Evolutionary conservation across 2,113 vertebrate genomes (phyloP), one percentile per base, ranked within the genome.

Genomic region (Trematomus loennbergii): DNA sequence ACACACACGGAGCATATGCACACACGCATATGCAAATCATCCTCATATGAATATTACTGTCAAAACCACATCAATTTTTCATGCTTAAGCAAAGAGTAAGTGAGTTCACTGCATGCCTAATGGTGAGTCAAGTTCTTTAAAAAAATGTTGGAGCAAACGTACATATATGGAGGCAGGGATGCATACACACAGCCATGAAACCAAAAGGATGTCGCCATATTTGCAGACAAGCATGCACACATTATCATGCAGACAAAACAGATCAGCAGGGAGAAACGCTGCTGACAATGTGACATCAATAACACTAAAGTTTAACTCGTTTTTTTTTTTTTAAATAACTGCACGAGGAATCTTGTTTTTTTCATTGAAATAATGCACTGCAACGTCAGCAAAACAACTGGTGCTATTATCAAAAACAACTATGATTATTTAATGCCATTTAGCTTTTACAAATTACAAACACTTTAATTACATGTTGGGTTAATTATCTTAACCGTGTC

Each of bases 11-110:
- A 55, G 33, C 16, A 53, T 46, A 9, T 1, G 52, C n/a, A n/a
- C n/a, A n/a, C n/a, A 58, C 20, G 46, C n/a, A 25, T 46, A 9
- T 1, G 52, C 46, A 29, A 74, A 43, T 1, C 4, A 12, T 64
- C 40, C 64, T 59, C 55, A 79, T 68, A 12, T 80, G 53, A 80
- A 72, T 78, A 80, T 77, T 60, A 48, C 72, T 61, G 48, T 59
- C 22, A 63, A 68, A 78, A 9, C 48, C 22, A 11, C 11, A 62
- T 84, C 68, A 33, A 78, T 75, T 69, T 72, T 88, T 79, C 52
- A 88, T 79, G 33, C 15, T 59, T 36, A 71, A 60, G 63, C 40
- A 10, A 81, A 72, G 4, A 58, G 64, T 53, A 58, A 71, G 67
- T 1, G 12, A 74, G 40, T 72, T 63, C 49, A 46, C 45, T 22